A percentile compares a stretch with the other conserved stretches of the same genome.
These are phyloP conservation scores for Drosophila planitibia DNA, from an alignment of 2,888 invertebrate genomes.

Conservation along the genomic window DNA sequence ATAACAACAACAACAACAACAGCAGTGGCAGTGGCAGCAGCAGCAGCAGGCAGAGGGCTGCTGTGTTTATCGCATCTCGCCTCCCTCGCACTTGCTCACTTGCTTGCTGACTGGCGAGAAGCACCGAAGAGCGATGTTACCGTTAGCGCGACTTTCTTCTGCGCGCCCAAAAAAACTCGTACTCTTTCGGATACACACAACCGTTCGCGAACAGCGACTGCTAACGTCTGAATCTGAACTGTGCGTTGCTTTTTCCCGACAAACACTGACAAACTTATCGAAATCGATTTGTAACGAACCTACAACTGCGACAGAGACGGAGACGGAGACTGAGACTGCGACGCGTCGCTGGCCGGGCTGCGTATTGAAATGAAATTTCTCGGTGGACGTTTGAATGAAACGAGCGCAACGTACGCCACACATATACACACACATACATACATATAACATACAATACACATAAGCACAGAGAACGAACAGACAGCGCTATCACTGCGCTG, in stretches of 20 bases:
- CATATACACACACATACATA: not conserved
- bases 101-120: slow-evolving; percentile 24
- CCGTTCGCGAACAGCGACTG: slow-evolving; percentile 69
- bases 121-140: slow-evolving; percentile 37
- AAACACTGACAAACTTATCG: slow-evolving; percentile 84
- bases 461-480: slow-evolving; percentile 49
- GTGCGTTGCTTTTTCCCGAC: slow-evolving; percentile 75
- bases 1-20: slow-evolving; percentile 44
- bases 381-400: slow-evolving; percentile 72
- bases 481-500: slow-evolving; percentile 51
- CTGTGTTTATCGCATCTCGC: slow-evolving; percentile 41
- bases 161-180: slow-evolving; percentile 54
- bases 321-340: slow-evolving; percentile 45
- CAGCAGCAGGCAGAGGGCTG: slow-evolving; percentile 21
- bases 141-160: slow-evolving; percentile 63
- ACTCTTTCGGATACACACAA: slow-evolving; percentile 54
- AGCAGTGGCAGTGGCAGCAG: slow-evolving; percentile 22
- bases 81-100: slow-evolving; percentile 46
- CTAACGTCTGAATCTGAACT: slow-evolving; percentile 66
- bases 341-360: slow-evolving; percentile 63
- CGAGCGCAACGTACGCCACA: slow-evolving; percentile 57
- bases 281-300: slow-evolving; percentile 84
- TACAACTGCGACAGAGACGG: slow-evolving; percentile 47
- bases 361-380: slow-evolving; percentile 83
- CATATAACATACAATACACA: not conserved